Percentiles rank a stretch among this genome's conserved stretches.
phyloP scores from a whole-genome alignment of 2,888 invertebrate species.

The Leptogaster cylindrica region DNA sequence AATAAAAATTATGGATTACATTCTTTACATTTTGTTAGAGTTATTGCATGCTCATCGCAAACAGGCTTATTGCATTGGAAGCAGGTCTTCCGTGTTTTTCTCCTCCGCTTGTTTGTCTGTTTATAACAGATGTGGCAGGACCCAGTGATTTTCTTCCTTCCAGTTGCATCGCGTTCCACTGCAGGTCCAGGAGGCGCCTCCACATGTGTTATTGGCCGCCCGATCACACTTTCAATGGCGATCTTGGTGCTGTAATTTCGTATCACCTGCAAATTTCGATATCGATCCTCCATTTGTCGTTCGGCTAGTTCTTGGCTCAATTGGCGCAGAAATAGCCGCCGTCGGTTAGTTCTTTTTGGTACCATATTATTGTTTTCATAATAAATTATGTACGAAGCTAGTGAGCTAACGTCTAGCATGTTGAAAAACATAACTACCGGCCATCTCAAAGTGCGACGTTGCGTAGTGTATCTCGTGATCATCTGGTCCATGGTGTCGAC shows the following conservation, averaged over 20 bases:
- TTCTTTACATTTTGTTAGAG: conserved; percentile 27
- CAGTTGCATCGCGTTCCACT: not conserved
- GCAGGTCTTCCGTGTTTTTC: conserved; percentile 22
- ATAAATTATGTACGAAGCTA: conserved; percentile 9
- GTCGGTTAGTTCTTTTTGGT: conserved; percentile 20
- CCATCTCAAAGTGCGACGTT: conserved; percentile 2
- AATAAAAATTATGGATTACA: conserved; percentile 15
- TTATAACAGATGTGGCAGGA: conserved; percentile 19
- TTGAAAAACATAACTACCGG: conserved; percentile 7
- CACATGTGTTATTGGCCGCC: conserved; percentile 1
- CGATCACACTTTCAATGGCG: conserved; percentile 5
- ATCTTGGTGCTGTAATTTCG: conserved; percentile 4
- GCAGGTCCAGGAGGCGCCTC: not conserved
- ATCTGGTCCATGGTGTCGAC: conserved; percentile 15
- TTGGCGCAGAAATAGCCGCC: conserved; percentile 35
- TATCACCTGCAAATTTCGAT: conserved; percentile 12
- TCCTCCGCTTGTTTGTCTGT: conserved; percentile 2
- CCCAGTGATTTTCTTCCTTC: not conserved
- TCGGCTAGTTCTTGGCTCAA: conserved; percentile 30
- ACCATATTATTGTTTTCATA: conserved; percentile 39
- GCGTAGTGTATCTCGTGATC: not conserved
- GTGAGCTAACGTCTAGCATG: conserved; percentile 18
- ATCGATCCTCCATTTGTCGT: conserved; percentile 33
- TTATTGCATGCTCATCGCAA: conserved; percentile 20
- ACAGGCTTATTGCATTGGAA: not conserved